Evolutionary conservation across 2,113 vertebrate species (phyloP).

Genomic region (Ameiurus melas): DNA sequence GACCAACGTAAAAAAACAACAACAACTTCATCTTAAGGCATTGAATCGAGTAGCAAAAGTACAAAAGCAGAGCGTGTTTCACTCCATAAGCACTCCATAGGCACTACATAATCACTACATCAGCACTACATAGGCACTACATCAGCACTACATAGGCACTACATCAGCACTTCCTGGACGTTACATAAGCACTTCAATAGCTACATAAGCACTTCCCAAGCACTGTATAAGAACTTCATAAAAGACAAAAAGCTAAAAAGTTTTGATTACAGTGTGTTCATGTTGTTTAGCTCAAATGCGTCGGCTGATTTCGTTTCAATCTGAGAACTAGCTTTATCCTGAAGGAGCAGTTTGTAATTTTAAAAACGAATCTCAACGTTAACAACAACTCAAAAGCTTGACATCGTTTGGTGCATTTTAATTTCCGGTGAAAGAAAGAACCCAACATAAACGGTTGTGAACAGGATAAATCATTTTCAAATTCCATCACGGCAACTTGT

Average conservation of each 20-base stretch:
- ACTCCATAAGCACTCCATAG: background rate
- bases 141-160: background rate
- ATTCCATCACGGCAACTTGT: background rate
- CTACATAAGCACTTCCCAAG: background rate
- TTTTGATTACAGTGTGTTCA: background rate
- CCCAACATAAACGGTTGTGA: background rate
- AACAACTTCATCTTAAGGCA: slow-evolving; percentile 24
- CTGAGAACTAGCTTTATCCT: background rate
- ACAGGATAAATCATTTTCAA: background rate
- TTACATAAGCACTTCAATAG: background rate
- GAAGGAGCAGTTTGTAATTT: slow-evolving; percentile 30
- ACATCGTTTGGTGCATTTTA: background rate
- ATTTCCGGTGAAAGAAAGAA: background rate
- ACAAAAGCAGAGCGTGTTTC: slow-evolving; percentile 20
- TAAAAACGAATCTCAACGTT: background rate
- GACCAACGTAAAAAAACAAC: background rate
- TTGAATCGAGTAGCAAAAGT: slow-evolving; percentile 19
- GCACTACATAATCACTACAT: slow-evolving; percentile 8
- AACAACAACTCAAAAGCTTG: background rate
- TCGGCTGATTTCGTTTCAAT: no score
- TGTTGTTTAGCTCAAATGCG: background rate
- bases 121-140: background rate
- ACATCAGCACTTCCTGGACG: background rate
- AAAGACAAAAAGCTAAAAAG: background rate
- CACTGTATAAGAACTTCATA: background rate